Evolutionary conservation across 2,113 vertebrate species (phyloP).

Genomic region (Electrona antarctica): DNA sequence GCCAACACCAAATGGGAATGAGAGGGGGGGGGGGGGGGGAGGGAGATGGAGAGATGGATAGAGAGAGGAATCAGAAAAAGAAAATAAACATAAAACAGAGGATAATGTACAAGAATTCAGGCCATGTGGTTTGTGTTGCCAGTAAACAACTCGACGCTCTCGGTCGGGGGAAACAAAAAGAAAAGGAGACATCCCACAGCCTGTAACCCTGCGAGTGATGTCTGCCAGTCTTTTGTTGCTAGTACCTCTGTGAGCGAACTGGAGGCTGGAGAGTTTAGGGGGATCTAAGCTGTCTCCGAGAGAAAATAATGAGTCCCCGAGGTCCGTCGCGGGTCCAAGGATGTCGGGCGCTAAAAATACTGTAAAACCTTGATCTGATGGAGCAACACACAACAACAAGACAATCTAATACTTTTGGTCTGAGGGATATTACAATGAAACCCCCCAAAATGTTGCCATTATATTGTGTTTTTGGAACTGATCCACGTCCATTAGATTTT

Average conservation of each 20-base stretch:
- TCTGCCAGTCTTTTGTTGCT: conserved; percentile 56
- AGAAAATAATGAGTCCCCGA: conserved; percentile 68
- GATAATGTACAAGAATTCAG: conserved; percentile 61
- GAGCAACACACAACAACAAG: conserved; percentile 24
- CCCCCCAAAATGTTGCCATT: conserved; percentile 4
- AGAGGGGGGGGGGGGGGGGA: conserved; percentile 21
- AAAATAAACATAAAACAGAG: conserved; percentile 67
- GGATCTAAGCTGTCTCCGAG: conserved; percentile 48
- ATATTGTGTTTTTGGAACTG: conserved; percentile 22
- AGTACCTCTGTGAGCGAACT: conserved; percentile 42
- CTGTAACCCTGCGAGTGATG: conserved; percentile 54
- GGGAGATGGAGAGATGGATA: not conserved
- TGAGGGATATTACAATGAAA: conserved; percentile 27
- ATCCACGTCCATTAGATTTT: conserved; percentile 36
- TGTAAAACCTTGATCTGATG: conserved; percentile 43
- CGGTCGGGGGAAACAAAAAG: conserved; percentile 22
- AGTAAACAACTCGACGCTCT: conserved; percentile 60
- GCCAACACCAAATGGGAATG: conserved; percentile 61
- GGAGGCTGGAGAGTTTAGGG: conserved; percentile 51
- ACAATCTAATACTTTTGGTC: conserved; percentile 16
- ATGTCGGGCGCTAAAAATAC: conserved; percentile 43
- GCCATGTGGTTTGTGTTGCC: conserved; percentile 63
- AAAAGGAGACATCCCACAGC: conserved; percentile 42
- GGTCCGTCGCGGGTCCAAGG: conserved; percentile 46
- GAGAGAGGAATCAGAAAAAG: conserved; percentile 25